Base-by-base conservation (phyloP, 2,888 invertebrate species). In the Philhelius pedissequus region DNA sequence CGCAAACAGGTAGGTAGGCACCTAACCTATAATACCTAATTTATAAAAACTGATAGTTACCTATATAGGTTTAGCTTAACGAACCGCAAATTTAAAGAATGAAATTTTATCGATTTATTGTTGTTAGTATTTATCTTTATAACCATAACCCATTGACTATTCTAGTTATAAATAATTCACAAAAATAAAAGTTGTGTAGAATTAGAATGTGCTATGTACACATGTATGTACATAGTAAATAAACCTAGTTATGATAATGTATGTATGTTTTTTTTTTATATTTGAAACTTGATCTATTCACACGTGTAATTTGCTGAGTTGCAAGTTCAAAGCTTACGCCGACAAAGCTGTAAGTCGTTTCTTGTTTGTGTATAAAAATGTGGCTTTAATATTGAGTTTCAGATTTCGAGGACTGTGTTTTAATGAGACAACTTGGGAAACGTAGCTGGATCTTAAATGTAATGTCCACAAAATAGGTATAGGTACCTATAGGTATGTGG, bases 41-140 rank as follows among this genome's bases (percentile, higher is more conserved):
- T 32, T 32, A n/a, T n/a, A 11, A 32, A 11, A 32, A 11, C 2
- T 32, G 32, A 32, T 25, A 25, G 4, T 13, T 35, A n/a, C 7
- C 6, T 54, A 54, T 58, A n/a, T n/a, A n/a, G n/a, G n/a, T n/a
- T n/a, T n/a, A 15, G 18, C 70, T 66, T 81, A 66, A 38, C 27
- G 71, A 77, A 82, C 81, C 81, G 71, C 81, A 82, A 82, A 82
- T 68, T 77, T 68, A 71, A 71, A 73, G 71, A 56, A 82, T 82
- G 66, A 71, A 82, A 3, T 60, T 82, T 71, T 73, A 82, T 60
- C 60, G 77, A 77, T 77, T 82, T 82, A 82, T 9, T 71, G 25
- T 58, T 22, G 27, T 62, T n/a, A 56, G 69, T 75, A 50, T 62
- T 35, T n/a, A 38, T 58, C n/a, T 73, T 68, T 35, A 27, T 70